phyloP scores from a whole-genome alignment of 2,888 invertebrate genomes.

The Euplexia lucipara region DNA sequence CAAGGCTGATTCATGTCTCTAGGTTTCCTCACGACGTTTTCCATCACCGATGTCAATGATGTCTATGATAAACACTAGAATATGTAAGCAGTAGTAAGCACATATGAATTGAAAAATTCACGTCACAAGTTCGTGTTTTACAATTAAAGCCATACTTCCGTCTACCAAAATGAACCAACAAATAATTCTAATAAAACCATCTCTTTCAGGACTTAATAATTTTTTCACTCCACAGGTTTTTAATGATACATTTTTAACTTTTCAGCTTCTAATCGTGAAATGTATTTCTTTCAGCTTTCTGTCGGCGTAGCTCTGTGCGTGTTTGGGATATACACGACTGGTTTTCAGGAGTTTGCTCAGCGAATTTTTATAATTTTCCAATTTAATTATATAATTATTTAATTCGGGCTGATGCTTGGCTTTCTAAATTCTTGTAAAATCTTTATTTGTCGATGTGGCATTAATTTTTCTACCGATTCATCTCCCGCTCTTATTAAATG shows the following conservation, averaged over 20 bases:
- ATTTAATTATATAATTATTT: not conserved
- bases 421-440: not conserved
- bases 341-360: conserved; percentile 53
- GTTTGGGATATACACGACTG: conserved; percentile 58
- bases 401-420: conserved; percentile 12
- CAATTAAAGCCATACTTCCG: no score
- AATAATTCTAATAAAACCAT: conserved; percentile 48
- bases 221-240: conserved; percentile 79
- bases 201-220: conserved; percentile 71
- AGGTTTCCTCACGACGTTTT: no score
- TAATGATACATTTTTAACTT: conserved; percentile 71
- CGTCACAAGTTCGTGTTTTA: no score
- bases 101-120: no score
- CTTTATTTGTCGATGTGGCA: no score
- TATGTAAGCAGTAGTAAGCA: no score
- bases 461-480: no score
- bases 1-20: no score
- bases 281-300: conserved; percentile 74
- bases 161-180: conserved; percentile 37
- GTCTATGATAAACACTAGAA: no score
- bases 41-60: no score
- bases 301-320: conserved; percentile 56
- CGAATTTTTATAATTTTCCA: conserved; percentile 27
- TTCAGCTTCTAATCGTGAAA: conserved; percentile 79
- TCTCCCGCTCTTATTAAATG: no score